Evolutionary conservation across 2,113 vertebrate species (phyloP).

Genomic region (Pelecanoides urinatrix): DNA sequence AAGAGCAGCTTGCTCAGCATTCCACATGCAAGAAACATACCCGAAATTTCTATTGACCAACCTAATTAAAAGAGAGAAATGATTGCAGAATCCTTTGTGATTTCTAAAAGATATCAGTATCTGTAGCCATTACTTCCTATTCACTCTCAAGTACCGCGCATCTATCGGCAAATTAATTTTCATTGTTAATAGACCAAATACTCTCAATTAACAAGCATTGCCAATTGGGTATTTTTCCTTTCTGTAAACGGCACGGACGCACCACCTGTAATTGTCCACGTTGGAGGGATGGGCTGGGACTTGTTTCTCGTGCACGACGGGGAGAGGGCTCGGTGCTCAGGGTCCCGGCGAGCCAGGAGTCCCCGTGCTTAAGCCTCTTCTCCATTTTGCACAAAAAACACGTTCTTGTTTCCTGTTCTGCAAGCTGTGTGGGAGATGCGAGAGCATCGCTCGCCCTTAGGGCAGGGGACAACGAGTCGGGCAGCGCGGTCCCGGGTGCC

Average conservation of each 20-base stretch:
- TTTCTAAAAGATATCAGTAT: neutral
- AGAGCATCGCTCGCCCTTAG: rapidly evolving
- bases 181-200: neutral
- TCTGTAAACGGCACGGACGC: neutral
- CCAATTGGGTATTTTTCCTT: neutral
- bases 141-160: neutral
- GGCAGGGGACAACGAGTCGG: neutral
- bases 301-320: rapidly evolving
- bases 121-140: neutral
- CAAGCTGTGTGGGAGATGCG: rapidly evolving
- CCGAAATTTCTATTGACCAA: neutral
- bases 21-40: neutral
- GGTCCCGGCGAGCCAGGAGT: rapidly evolving
- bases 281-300: rapidly evolving
- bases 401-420: neutral
- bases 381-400: too few species aligned
- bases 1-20: neutral
- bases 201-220: neutral
- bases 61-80: neutral
- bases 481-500: neutral
- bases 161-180: neutral
- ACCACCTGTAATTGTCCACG: neutral
- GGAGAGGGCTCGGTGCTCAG: rapidly evolving
- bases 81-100: neutral
- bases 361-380: neutral